Evolutionary conservation across 2,888 invertebrate species (phyloP).

Genomic region (Polydrusus cervinus): DNA sequence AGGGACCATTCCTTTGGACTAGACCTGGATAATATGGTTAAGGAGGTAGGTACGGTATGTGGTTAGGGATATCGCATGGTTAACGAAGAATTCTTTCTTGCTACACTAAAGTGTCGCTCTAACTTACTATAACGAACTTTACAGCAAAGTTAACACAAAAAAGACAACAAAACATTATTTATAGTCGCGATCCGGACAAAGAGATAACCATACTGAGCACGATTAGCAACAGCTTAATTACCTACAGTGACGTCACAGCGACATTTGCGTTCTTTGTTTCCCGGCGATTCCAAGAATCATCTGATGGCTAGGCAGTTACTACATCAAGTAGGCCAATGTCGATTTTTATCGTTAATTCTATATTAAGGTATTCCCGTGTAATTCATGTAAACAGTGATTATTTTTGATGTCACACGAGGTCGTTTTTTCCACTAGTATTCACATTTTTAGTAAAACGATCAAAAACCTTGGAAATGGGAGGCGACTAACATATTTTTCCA

Average conservation of each 20-base stretch:
- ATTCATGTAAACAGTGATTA: neutral
- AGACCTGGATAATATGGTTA: no score
- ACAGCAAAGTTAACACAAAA: neutral
- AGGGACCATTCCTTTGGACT: no score
- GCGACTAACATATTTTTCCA: no score
- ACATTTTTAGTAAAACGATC: no score
- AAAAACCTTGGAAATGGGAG: no score
- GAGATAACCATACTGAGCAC: conserved; percentile 14
- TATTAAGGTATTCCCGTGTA: neutral
- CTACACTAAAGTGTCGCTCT: neutral
- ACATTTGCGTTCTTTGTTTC: conserved; percentile 41
- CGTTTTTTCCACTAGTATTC: no score
- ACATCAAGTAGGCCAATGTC: conserved; percentile 19
- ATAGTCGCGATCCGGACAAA: conserved; percentile 9
- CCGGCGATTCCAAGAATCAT: conserved; percentile 30
- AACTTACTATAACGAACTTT: neutral
- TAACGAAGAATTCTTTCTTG: no score
- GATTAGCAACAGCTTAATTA: conserved; percentile 26
- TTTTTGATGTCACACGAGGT: neutral
- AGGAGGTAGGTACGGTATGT: no score
- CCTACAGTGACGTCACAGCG: conserved; percentile 31
- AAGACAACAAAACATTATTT: neutral
- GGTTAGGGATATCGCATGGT: no score
- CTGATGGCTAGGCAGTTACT: conserved; percentile 3
- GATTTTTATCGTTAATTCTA: neutral